Base-by-base conservation (phyloP, 2,113 vertebrate genomes). In the Hyperopisus bebe region DNA sequence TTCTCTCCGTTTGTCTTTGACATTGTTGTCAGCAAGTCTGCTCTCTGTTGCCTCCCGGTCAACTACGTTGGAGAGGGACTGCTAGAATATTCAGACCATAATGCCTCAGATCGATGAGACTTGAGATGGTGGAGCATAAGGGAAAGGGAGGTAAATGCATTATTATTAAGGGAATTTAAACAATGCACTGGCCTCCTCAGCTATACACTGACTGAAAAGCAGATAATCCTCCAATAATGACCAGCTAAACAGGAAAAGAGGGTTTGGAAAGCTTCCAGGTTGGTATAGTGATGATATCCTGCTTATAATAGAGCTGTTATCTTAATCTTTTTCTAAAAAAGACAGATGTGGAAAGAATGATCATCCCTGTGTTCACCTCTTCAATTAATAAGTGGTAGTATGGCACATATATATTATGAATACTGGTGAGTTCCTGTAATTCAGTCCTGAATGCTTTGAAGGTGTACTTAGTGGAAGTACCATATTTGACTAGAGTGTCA, bases 51-150 rank as follows among this genome's bases (percentile, higher is more conserved):
- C 92, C 94, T 99, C 91, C 91, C 97, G 87, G 66, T 95, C 1
- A 94, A 97, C 70, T 96, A 94, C 10, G 90, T 95, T 48, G 98
- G 97, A 86, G 97, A 98, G 93, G 96, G 95, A 48, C 92, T 98
- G 93, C 95, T 97, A 92, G 89, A 97, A 62, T 96, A 97, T 90
- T 94, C 96, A 0, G 96, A 98, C 89, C 91, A 11, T 89, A 96
- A 92, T 88, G 92, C 94, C 58, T 89, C 93, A 3, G 96, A 92
- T 94, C 83, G 90, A 87, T 88, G 47, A 74, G 4, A 90, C 92
- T 74, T 89, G 5, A 8, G n/a, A 80, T 21, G 24, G 21, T 10
- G 9, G 0, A 47, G 44, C 24, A 24, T 2, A 0, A 0, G 24
- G 8, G 50, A 55, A 87, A 5, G 8, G 21, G 42, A n/a, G 44